Percentiles rank a stretch among this genome's conserved stretches.
These are phyloP conservation scores for Dryas iulia DNA, from an alignment of 1,140 invertebrate genomes.

Conservation along the genomic window DNA sequence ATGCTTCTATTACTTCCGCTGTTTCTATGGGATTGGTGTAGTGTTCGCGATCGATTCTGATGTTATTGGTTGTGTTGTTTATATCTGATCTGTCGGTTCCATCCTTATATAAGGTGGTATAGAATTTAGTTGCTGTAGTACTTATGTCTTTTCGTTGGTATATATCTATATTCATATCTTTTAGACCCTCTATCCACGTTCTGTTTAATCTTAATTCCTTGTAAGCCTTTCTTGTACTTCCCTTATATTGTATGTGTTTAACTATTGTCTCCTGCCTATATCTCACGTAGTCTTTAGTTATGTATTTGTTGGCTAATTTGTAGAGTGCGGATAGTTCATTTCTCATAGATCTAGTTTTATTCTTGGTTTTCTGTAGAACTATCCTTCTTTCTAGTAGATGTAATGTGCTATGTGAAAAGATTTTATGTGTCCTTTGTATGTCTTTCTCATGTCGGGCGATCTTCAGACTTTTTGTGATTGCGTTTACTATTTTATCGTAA, in stretches of 20 bases:
- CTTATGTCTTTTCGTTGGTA: constrained; percentile 15
- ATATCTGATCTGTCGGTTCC: too few species aligned
- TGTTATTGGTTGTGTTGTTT: too few species aligned
- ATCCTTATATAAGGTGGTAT: constrained; percentile 6
- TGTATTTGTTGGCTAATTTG: constrained; percentile 29
- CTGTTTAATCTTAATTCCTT: too few species aligned
- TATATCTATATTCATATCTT: neutral
- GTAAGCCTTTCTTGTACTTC: constrained; percentile 32
- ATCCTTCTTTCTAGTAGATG: constrained; percentile 23
- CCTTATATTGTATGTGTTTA: constrained; percentile 16
- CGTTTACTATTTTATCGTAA: constrained; percentile 25
- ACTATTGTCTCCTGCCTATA: constrained; percentile 13
- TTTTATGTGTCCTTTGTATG: constrained; percentile 13
- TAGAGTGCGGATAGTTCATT: constrained; percentile 30
- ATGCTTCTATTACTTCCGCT: too few species aligned
- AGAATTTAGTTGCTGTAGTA: constrained; percentile 16
- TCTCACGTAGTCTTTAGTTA: constrained; percentile 28
- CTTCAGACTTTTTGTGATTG: constrained; percentile 25
- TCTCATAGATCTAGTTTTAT: constrained; percentile 26
- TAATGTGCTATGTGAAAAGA: constrained; percentile 10
- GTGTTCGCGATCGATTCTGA: too few species aligned
- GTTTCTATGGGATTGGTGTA: too few species aligned
- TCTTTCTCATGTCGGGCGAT: neutral
- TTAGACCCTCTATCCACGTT: constrained; percentile 28
- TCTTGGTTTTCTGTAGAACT: constrained; percentile 19